Evolutionary conservation across 1,140 invertebrate species (phyloP), one percentile per base, ranked within the genome.

Genomic region (Zaprionus gabonicus): DNA sequence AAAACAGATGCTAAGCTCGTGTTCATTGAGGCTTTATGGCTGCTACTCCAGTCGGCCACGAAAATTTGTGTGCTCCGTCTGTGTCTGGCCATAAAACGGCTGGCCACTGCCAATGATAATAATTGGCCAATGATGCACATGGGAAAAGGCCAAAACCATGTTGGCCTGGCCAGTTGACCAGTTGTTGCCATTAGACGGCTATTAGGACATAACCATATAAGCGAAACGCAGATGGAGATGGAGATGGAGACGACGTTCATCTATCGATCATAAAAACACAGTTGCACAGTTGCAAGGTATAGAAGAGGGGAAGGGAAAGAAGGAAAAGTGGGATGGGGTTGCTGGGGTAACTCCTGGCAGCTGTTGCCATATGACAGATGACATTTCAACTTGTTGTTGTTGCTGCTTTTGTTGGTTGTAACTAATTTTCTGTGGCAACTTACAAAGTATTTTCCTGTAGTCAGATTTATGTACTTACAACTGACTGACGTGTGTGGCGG

Each of bases 41-140:
- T 58, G 66, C 62, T 31, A 59, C 55, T 65, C 25, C 23, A 53
- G 20, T 63, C 58, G 78, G 63, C 67, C 78, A 59, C 73, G 66
- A 75, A 74, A 78, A 51, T 51, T 51, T 59, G 68, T 85, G 74
- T 83, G 76, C 23, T 65, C 31, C 9, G 31, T 34, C 31, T 34
- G 31, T 34, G 31, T 27, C 20, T 79, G 62, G 53, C 70, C 70
- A 77, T 77, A 77, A 66, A 77, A 67, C 63, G 36, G 64, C 70
- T 78, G 36, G 64, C 70, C 81, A 71, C 78, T 71, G 82, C 70
- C 78, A 84, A 85, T 71, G 66, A 74, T 86, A 80, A 87, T 90
- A 88, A 87, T 88, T 88, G 88, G 78, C 84, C 84, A 88, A 90
- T 90, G 84, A 90, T 80, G 59, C 84, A 81, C 84, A 88, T 87